These are phyloP conservation scores for Rhagophthalmus giganteus DNA, from an alignment of 2,888 invertebrate species.

Conservation along the genomic window DNA sequence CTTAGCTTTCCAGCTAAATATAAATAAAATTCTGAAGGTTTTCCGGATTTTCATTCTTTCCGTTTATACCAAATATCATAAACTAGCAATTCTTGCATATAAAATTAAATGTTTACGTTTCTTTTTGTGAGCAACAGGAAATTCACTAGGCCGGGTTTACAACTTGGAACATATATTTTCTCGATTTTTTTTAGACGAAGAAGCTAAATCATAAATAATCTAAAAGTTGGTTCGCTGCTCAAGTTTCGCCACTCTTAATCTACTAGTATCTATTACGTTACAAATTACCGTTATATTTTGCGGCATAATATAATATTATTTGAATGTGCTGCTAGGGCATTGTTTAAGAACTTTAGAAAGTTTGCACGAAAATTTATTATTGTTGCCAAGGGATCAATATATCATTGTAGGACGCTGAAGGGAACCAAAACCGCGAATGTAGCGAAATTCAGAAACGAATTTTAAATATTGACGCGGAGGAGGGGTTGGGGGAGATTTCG, in stretches of 20 bases:
- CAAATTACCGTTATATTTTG: conserved; percentile 23
- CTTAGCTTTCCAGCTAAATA: too few species aligned
- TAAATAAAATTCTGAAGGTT: too few species aligned
- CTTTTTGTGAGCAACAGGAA: neutral
- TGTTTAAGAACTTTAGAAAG: conserved; percentile 28
- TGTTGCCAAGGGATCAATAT: conserved; percentile 24
- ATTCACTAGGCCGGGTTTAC: neutral
- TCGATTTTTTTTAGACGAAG: neutral
- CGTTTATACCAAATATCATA: too few species aligned
- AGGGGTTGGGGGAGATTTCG: too few species aligned
- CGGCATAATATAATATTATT: conserved; percentile 19
- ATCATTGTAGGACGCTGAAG: conserved; percentile 24
- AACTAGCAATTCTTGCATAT: too few species aligned
- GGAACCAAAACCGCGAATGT: conserved; percentile 25
- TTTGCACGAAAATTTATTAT: conserved; percentile 29
- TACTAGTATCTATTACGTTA: conserved; percentile 15
- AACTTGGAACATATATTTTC: neutral
- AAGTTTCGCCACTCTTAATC: conserved; percentile 21
- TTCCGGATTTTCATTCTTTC: too few species aligned
- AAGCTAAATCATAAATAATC: conserved; percentile 13
- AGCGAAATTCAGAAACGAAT: conserved; percentile 24
- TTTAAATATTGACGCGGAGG: conserved; percentile 24
- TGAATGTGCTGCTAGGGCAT: conserved; percentile 22
- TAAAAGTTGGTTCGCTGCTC: conserved; percentile 7
- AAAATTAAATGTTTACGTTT: neutral